These are phyloP conservation scores for Mobula birostris DNA, from an alignment of 2,113 vertebrate species.

Conservation along the genomic window DNA sequence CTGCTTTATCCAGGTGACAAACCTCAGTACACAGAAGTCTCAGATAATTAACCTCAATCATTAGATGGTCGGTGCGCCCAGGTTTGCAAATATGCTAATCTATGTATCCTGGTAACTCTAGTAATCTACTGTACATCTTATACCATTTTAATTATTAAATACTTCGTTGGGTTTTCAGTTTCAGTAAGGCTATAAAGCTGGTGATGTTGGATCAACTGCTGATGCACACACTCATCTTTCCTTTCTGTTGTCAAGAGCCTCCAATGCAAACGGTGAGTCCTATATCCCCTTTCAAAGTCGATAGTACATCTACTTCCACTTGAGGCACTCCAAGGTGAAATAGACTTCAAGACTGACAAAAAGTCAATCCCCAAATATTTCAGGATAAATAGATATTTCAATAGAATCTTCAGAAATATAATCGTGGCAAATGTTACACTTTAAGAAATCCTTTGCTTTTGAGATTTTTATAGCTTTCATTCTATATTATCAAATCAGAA, in stretches of 20 bases:
- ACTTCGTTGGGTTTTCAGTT: background rate
- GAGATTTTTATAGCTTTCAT: background rate
- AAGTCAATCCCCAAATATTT: background rate
- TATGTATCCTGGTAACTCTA: background rate
- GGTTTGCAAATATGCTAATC: too few relatives aligned
- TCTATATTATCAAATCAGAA: background rate
- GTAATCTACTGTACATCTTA: background rate
- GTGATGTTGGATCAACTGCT: too few relatives aligned
- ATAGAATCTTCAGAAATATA: background rate
- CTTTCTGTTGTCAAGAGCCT: too few relatives aligned
- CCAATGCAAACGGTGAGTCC: background rate
- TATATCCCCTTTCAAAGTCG: background rate
- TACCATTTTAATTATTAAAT: background rate
- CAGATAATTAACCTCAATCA: background rate
- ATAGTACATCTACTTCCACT: background rate
- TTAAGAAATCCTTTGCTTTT: background rate
- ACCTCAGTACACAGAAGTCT: background rate
- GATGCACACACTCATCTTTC: too few relatives aligned
- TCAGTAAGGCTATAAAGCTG: too few relatives aligned
- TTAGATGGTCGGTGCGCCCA: too few relatives aligned
- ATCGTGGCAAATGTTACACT: background rate
- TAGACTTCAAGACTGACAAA: background rate
- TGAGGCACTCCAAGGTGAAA: background rate
- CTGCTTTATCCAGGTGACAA: background rate
- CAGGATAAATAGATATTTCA: background rate